Base-by-base conservation (phyloP, 2,113 vertebrate species). In the Solea senegalensis region DNA sequence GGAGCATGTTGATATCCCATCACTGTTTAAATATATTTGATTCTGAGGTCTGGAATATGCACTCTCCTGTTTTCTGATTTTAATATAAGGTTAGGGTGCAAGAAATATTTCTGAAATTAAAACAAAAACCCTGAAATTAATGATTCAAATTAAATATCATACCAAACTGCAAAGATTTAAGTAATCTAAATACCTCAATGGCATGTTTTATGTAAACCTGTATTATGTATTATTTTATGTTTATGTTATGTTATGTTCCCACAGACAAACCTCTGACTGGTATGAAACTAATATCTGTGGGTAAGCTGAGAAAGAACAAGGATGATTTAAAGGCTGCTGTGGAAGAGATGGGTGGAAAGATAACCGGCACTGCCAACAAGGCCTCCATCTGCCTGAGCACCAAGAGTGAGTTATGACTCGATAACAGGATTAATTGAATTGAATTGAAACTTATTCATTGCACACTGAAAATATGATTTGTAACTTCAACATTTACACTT, bases 361-460 rank as follows among this genome's bases (percentile, higher is more conserved):
- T 96, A 55, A 96, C 95, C 0, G 70, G 93, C 1, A 90, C 95
- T 0, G 95, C 91, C 74, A 95, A 68, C 86, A 98, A 97, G 86
- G 96, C 98, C 28, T 91, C 92, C 0, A 73, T 99, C 57, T 98
- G 97, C 86, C 87, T 99, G 89, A 99, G 97, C 90, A 95, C 94
- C 4, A 93, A 94, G 82, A 98, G 98, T 99, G 69, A 95, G 97
- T 84, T 15, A 59, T 5, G 5, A 15, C 8, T 67, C 56, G 10
- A 13, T 15, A 8, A 8, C 43, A 5, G 3, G 16, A 54, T 1
- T 1, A 53, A 39, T 43, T 44, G 12, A 16, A 13, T 7, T 4
- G 1, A 48, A 11, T 2, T 14, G 14, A 48, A 48, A 34, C n/a
- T 16, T 49, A 12, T 27, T 41, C 7, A 13, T 14, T 15, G 34